Base-by-base conservation (phyloP, 2,888 invertebrate species). In the Scaeva pyrastri region DNA sequence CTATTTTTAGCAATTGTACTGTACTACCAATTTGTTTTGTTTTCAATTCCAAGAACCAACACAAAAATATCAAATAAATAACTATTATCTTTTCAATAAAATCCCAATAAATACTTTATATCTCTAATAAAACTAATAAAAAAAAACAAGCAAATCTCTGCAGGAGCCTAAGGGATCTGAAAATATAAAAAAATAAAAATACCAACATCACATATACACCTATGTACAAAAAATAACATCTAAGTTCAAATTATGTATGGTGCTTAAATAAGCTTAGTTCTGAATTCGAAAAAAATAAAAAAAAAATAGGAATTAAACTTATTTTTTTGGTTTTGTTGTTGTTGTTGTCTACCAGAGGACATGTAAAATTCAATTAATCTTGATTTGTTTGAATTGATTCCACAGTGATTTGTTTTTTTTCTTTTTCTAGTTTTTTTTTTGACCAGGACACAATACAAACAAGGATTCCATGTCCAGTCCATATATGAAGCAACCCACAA, bases 371-470 rank as follows among this genome's bases (percentile, higher is more conserved):
- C 79, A 84, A 84, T 84, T 84, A 79, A 79, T 84, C 74, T 75
- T 79, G 84, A 79, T 79, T 84, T 84, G 84, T 75, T 79, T 84
- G 75, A 71, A 84, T 79, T 78, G 78, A 84, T 73, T 73, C 48
- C 45, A 48, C 10, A 55, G 16, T 60, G 56, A 72, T 19, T 31
- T 36, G 5, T 6, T 39, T 7, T 19, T 39, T 39, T 41, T 60
- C 39, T 58, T 64, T 36, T 26, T 36, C 2, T 6, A 14, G 7
- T 12, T 39, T 39, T 41, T 60, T 60, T 58, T 64, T 36, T 45
- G 8, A 5, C 31, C 2, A 52, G 10, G 4, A 60, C 8, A 21
- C 8, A 60, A 3, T 41, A 60, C 7, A 60, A 41, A 60, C 41
- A 26, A n/a, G 26, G 64, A 45, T 43, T 26, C 5, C 23, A 41